Percentiles rank a stretch among this genome's conserved stretches.
These are phyloP conservation scores for Leptopilina clavipes DNA, from an alignment of 1,140 invertebrate genomes.

Conservation along the genomic window DNA sequence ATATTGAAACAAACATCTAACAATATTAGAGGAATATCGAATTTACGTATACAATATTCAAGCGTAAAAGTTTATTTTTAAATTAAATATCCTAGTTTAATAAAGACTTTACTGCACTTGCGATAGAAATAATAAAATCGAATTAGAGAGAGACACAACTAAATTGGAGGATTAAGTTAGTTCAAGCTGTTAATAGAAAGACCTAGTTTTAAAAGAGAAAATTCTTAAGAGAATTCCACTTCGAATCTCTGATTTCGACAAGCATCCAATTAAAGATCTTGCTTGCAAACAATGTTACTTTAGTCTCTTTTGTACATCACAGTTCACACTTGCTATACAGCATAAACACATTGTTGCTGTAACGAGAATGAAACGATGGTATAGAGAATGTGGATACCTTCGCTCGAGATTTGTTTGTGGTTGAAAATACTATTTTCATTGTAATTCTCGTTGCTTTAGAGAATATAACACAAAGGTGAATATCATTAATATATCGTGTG, in stretches of 20 bases:
- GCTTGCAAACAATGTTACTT: background rate
- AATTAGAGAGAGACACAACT: background rate
- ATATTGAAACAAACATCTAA: background rate
- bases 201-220: background rate
- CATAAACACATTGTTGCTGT: background rate
- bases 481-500: background rate
- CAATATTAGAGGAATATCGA: too few relatives aligned
- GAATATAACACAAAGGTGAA: background rate
- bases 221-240: conserved; percentile 4
- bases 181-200: background rate
- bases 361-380: conserved; percentile 25
- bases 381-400: background rate
- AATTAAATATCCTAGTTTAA: too few relatives aligned
- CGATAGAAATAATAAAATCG: background rate
- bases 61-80: background rate
- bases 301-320: background rate
- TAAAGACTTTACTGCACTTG: background rate
- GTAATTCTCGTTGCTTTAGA: background rate
- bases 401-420: background rate
- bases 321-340: background rate
- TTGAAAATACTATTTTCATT: conserved; percentile 18
- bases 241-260: background rate
- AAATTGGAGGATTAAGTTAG: background rate
- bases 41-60: background rate
- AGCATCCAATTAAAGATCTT: conserved; percentile 23